Conservation (phyloP, 2,797 vertebrate genomes). For the Protosalanx chinensis region DNA sequence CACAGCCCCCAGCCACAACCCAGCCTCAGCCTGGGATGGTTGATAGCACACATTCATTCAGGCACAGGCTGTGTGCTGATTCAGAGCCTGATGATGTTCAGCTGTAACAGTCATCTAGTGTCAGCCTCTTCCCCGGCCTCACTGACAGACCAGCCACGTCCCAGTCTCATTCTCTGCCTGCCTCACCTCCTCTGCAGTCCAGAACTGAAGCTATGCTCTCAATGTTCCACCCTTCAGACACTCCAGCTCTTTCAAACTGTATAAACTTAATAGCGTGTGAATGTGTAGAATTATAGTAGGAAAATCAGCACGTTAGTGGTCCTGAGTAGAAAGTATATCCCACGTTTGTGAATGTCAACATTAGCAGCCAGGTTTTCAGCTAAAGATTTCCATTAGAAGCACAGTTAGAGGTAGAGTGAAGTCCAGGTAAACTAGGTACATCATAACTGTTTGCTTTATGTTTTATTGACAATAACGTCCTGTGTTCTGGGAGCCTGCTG, state of each 20-base stretch:
- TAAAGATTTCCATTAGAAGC: neutral
- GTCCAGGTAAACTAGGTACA: neutral
- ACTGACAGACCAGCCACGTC: neutral
- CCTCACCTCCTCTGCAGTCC: too few relatives aligned
- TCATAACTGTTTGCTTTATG: neutral
- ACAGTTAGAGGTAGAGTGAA: neutral
- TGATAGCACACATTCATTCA: neutral
- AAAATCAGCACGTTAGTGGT: neutral
- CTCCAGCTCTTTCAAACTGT: neutral
- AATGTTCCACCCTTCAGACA: neutral
- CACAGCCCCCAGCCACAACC: too few relatives aligned
- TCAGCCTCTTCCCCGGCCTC: too few relatives aligned
- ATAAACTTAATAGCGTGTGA: neutral
- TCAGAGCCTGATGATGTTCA: neutral
- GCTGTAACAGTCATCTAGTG: neutral
- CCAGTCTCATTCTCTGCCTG: too few relatives aligned
- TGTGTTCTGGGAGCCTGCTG: neutral
- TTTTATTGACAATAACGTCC: constrained; percentile 1
- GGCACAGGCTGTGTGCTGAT: neutral
- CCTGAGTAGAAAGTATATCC: neutral
- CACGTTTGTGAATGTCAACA: neutral
- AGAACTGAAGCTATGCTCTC: neutral
- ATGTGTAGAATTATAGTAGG: neutral
- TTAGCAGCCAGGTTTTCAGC: neutral
- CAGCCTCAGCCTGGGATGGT: neutral